A percentile compares a stretch with the other conserved stretches of the same genome.
Evolutionary conservation across 2,113 vertebrate genomes (phyloP).

Genomic region (Plotosus lineatus): DNA sequence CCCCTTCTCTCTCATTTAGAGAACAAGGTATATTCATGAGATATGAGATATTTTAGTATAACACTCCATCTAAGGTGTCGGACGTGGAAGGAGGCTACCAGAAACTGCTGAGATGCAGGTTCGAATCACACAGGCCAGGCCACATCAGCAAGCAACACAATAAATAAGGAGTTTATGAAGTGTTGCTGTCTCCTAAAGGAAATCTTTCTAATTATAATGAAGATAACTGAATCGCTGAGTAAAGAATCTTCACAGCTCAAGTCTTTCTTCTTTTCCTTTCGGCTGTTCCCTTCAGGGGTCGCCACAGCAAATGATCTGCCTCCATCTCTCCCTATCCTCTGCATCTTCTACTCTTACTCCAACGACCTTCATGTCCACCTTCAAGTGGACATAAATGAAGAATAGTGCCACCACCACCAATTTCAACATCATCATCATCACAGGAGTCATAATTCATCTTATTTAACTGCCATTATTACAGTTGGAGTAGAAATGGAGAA

Average conservation of each 20-base stretch:
- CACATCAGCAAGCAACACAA: conserved; percentile 11
- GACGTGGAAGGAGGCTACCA: neutral
- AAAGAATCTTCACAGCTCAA: neutral
- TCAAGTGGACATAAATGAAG: neutral
- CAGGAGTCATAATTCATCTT: neutral
- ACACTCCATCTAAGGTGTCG: neutral
- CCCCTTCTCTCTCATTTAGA: neutral
- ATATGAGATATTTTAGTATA: neutral
- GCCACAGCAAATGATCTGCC: too few species aligned
- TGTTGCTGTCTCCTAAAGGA: conserved; percentile 6
- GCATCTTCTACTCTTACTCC: too few species aligned
- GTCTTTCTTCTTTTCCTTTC: too few species aligned
- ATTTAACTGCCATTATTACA: neutral
- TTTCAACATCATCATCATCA: neutral
- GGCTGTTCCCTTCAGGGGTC: too few species aligned
- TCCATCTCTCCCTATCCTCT: too few species aligned
- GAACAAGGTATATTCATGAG: neutral
- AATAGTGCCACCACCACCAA: neutral
- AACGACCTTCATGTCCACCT: neutral
- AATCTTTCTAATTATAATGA: neutral
- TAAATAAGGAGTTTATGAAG: conserved; percentile 1
- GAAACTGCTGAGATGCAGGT: neutral
- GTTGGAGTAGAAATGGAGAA: neutral
- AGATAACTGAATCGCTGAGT: neutral
- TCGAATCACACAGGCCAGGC: neutral